Base-by-base conservation (phyloP, 2,113 vertebrate genomes). In the Hypocryptadius cinnamomeus region DNA sequence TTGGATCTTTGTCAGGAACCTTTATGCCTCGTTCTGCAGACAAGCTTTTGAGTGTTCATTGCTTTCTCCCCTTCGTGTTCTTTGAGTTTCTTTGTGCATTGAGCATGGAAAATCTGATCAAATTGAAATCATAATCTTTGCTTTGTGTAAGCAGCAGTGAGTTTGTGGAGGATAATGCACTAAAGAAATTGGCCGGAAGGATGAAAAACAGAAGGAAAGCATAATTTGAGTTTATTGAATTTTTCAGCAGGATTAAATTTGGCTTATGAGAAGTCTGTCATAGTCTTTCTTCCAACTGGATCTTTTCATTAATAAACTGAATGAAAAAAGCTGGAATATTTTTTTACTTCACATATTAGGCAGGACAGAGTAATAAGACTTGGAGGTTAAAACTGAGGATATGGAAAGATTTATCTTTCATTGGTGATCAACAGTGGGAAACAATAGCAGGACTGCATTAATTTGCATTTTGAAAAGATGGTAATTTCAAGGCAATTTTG, bases 131-230 rank as follows among this genome's bases (percentile, higher is more conserved):
- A 54, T 91, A 59, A 82, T 85, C 42, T 76, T 89, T 84, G 14
- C 61, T 81, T 78, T 90, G 21, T 93, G 27, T 71, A 89, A 93
- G 61, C 63, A 56, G n/a, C 51, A 47, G 21, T 57, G 78, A 87
- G 50, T 53, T 81, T 0, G 0, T 68, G 42, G 66, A 79, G 39
- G 35, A 81, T 81, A 89, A 91, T 70, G 30, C 35, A 69, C 48
- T 77, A 87, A 79, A 94, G 71, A 50, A 72, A 69, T 73, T 79
- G 78, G 5, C 63, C 57, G 17, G 53, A 68, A 91, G 45, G 70
- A 69, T 82, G 45, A 71, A 92, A 95, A 96, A 39, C 66, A 89
- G 92, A 92, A 22, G 27, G 48, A 72, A 92, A 80, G 47, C 24
- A 73, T 66, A 69, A 76, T 80, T 82, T 78, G 74, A 72, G 25